These are phyloP conservation scores for Ibycter americanus DNA, from an alignment of 2,797 vertebrate species.

Conservation along the genomic window DNA sequence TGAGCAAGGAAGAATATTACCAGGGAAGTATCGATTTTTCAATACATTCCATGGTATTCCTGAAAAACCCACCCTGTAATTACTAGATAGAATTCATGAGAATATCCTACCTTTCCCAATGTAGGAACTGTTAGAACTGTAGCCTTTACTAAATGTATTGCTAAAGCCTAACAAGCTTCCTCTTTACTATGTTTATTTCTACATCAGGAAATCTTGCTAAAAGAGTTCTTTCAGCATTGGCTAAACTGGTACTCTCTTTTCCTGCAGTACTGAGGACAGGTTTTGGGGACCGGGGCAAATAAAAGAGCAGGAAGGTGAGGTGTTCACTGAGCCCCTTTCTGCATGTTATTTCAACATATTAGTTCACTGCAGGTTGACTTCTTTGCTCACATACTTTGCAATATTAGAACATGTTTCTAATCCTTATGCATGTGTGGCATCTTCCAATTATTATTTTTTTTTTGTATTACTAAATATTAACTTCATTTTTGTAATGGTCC, in stretches of 20 bases:
- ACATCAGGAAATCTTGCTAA: neutral
- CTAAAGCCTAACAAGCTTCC: neutral
- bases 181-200: neutral
- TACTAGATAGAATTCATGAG: neutral
- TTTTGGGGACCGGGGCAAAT: neutral
- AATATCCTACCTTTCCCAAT: neutral
- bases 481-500: neutral
- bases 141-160: neutral
- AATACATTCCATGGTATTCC: neutral
- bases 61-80: accelerated
- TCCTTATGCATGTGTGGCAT: accelerated
- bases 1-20: neutral
- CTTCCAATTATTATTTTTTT: neutral
- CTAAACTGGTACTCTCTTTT: neutral
- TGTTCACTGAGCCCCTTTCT: neutral
- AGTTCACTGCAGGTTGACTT: neutral
- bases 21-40: neutral
- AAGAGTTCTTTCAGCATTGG: neutral
- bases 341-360: neutral
- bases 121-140: neutral
- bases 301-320: neutral
- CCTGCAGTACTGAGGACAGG: neutral
- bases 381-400: neutral
- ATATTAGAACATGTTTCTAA: neutral
- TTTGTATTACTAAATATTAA: no score